Conservation (phyloP, 2,888 invertebrate species). For the Leptinotarsa peninsularis region DNA sequence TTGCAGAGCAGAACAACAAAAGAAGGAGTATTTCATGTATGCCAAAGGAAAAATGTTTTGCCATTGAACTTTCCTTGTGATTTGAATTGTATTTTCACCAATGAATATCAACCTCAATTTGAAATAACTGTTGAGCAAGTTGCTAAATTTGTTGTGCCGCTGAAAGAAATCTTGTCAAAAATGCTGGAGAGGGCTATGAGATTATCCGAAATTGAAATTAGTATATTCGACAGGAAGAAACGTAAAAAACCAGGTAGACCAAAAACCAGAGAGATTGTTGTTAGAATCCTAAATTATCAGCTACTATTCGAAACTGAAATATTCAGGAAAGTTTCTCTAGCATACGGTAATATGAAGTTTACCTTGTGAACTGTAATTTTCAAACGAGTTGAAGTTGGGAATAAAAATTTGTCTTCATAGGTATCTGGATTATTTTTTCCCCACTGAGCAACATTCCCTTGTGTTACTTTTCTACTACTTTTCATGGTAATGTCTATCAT, state of each 20-base stretch:
- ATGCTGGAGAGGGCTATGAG: neutral
- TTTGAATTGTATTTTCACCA: neutral
- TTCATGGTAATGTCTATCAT: no score
- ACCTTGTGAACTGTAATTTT: neutral
- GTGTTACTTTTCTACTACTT: no score
- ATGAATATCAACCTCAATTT: neutral
- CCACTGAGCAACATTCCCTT: no score
- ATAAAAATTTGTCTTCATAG: no score
- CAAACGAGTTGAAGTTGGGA: no score
- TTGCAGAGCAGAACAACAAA: neutral
- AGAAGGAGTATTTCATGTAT: neutral
- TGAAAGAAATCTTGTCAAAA: neutral
- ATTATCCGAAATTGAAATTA: neutral
- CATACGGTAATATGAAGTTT: constrained; percentile 7
- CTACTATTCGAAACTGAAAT: constrained; percentile 8
- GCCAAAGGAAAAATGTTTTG: neutral
- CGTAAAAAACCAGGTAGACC: neutral
- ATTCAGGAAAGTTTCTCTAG: neutral
- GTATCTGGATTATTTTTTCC: no score
- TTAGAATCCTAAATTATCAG: constrained; percentile 1
- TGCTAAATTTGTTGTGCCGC: constrained; percentile 5
- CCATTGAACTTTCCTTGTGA: neutral
- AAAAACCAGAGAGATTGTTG: constrained; percentile 2
- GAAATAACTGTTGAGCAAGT: neutral
- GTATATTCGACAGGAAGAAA: neutral